Conservation (phyloP, 2,888 invertebrate genomes). For the Cataglyphis altisquamis region DNA sequence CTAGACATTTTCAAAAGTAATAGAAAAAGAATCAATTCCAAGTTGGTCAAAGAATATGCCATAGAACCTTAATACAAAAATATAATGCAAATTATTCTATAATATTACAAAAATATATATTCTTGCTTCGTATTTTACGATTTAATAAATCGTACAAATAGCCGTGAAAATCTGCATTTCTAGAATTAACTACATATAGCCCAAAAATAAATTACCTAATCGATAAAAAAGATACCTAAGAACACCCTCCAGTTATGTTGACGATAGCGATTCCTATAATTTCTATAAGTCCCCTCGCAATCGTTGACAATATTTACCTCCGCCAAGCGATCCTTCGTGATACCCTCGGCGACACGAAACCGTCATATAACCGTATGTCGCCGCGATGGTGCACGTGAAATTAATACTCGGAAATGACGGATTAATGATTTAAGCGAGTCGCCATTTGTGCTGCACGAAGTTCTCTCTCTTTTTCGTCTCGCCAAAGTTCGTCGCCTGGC, state of each 20-base stretch:
- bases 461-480: background rate
- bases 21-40: background rate
- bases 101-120: background rate
- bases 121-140: background rate
- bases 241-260: background rate
- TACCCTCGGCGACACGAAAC: slow-evolving; percentile 22
- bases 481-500: slow-evolving; percentile 32
- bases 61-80: background rate
- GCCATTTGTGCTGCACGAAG: slow-evolving; percentile 12
- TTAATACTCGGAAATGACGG: slow-evolving; percentile 69
- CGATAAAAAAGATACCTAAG: background rate
- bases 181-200: background rate
- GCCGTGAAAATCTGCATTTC: background rate
- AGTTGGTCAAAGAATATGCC: too few relatives aligned
- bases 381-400: slow-evolving; percentile 56
- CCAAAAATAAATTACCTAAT: background rate
- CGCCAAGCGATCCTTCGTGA: background rate
- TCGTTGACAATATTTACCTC: slow-evolving; percentile 22
- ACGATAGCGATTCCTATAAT: slow-evolving; percentile 12
- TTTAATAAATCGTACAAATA: background rate
- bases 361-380: slow-evolving; percentile 37
- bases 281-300: background rate
- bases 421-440: slow-evolving; percentile 70
- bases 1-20: background rate
- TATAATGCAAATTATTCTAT: background rate